A percentile compares a stretch with the other conserved stretches of the same genome.
Conservation (phyloP, 2,113 vertebrate genomes). For the Actenoides hombroni region DNA sequence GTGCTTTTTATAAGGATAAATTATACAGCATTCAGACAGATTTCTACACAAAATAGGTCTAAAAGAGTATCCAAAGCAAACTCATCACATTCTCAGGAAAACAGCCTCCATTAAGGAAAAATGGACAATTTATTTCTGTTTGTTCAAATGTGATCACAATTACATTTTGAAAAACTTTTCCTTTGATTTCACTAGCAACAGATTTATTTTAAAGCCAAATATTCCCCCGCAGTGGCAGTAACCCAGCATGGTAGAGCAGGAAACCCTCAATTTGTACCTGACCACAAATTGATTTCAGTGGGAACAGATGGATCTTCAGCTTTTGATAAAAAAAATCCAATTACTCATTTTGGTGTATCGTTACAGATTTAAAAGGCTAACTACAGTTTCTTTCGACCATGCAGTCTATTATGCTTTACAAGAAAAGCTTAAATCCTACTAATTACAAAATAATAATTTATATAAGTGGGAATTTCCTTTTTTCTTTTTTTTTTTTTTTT, state of each 20-base stretch:
- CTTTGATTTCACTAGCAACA: not conserved
- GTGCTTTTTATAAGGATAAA: not conserved
- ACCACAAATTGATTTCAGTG: slow-evolving; percentile 22
- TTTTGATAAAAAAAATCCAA: not conserved
- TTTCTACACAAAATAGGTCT: not conserved
- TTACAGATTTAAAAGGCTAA: not conserved
- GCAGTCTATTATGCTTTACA: not conserved
- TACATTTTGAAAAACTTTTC: not conserved
- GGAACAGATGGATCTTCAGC: slow-evolving; percentile 12
- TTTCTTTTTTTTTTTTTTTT: not conserved
- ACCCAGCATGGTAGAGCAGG: not conserved
- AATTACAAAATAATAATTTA: not conserved
- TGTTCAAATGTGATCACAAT: not conserved
- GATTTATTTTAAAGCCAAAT: not conserved
- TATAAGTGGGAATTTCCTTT: not conserved
- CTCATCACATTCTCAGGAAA: not conserved
- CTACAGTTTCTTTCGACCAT: not conserved
- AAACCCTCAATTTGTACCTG: not conserved
- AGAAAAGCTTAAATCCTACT: not conserved
- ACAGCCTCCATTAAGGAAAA: not conserved
- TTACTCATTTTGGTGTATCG: not conserved
- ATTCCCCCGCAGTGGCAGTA: not conserved
- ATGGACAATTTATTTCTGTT: not conserved
- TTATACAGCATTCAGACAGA: not conserved
- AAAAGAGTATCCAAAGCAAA: not conserved